phyloP scores from a whole-genome alignment of 2,888 invertebrate genomes.

The Leptopilina drosophilae region DNA sequence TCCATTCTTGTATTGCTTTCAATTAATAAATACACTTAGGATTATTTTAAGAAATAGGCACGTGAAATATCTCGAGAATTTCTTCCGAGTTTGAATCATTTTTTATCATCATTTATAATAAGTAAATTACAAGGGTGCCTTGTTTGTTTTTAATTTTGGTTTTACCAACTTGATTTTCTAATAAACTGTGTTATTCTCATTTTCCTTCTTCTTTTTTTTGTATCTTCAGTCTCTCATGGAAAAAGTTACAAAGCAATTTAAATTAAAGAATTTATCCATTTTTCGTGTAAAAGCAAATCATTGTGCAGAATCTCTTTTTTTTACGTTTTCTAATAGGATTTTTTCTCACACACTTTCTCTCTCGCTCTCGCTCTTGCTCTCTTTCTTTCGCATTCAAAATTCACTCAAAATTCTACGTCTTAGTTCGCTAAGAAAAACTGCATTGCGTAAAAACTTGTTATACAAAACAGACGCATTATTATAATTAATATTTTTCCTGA shows the following conservation, averaged over 20 bases:
- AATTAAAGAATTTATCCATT: not conserved
- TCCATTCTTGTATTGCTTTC: not conserved
- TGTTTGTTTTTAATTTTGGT: constrained; percentile 12
- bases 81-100: not conserved
- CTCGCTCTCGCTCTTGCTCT: not conserved
- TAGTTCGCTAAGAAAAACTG: constrained; percentile 63
- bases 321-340: not conserved
- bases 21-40: constrained; percentile 35
- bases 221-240: constrained; percentile 8
- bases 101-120: not conserved
- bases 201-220: not conserved
- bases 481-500: constrained; percentile 51
- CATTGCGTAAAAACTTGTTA: constrained; percentile 61
- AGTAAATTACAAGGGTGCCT: constrained; percentile 22
- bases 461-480: constrained; percentile 56
- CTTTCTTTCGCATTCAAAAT: not conserved
- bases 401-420: constrained; percentile 14
- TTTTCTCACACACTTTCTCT: not conserved
- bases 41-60: constrained; percentile 35
- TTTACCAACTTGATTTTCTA: constrained; percentile 3
- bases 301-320: constrained; percentile 2
- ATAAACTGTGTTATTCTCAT: not conserved
- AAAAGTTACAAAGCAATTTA: not conserved
- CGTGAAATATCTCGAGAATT: constrained; percentile 19
- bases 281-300: not conserved